These are phyloP conservation scores for Perdita meconis DNA, from an alignment of 2,888 invertebrate species.

Conservation along the genomic window DNA sequence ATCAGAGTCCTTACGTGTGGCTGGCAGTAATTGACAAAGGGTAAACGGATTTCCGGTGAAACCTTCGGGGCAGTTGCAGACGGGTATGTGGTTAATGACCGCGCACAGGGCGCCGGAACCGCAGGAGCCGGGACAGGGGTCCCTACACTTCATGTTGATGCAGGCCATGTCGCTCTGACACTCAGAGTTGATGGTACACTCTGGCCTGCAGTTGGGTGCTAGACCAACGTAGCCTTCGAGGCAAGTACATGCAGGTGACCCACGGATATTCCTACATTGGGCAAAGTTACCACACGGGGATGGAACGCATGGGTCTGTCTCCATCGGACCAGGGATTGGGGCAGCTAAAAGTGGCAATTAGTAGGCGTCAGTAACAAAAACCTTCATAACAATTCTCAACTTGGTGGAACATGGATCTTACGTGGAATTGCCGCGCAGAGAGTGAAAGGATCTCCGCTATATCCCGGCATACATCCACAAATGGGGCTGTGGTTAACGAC, in stretches of 20 bases:
- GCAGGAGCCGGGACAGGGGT: constrained; percentile 85
- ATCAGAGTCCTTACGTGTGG: constrained; percentile 78
- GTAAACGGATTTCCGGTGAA: constrained; percentile 85
- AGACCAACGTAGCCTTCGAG: constrained; percentile 84
- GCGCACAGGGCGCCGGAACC: constrained; percentile 84
- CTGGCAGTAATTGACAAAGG: constrained; percentile 62
- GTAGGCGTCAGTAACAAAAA: not conserved
- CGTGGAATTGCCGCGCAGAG: constrained; percentile 79
- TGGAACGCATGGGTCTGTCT: constrained; percentile 87
- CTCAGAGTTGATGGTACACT: constrained; percentile 84
- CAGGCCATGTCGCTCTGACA: constrained; percentile 85
- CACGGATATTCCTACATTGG: constrained; percentile 87
- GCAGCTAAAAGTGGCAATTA: constrained; percentile 84
- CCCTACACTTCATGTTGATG: constrained; percentile 84
- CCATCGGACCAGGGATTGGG: constrained; percentile 84
- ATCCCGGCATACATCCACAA: constrained; percentile 84
- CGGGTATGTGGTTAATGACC: constrained; percentile 85
- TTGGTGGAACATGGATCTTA: constrained; percentile 67
- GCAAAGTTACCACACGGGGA: constrained; percentile 91
- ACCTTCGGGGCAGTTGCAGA: constrained; percentile 84
- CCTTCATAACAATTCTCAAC: not conserved
- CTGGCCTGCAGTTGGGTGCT: constrained; percentile 82
- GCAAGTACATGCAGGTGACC: constrained; percentile 83
- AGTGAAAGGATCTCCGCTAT: constrained; percentile 85
- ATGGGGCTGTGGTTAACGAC: constrained; percentile 85